Evolutionary conservation across 1,140 invertebrate species (phyloP), one percentile per base, ranked within the genome.

Genomic region (Solenopsis invicta): DNA sequence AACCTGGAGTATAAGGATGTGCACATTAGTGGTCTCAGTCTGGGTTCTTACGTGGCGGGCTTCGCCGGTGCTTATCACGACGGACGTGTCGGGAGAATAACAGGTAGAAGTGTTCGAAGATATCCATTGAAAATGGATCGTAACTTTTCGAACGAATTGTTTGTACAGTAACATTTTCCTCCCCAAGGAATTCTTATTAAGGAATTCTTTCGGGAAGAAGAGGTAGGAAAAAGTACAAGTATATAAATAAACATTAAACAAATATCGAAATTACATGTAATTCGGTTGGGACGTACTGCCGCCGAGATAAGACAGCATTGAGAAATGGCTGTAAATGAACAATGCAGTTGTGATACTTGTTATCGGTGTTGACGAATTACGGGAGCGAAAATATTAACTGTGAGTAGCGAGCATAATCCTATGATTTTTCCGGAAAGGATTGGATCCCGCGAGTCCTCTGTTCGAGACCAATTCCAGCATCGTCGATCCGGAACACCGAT

Each of bases 21-120:
- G 85, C 97, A 98, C 92, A 94, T 98, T 1, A 97, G 98, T 77
- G 98, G 98, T 0, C 98, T 98, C 94, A 98, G 98, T 71, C 94
- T 99, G 16, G 98, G 98, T 0, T 97, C 97, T 0, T 98, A 98
- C 90, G 97, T 98, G 16, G 96, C 97, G 0, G 97, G 98, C 0
- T 97, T 97, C 85, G 96, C 97, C 0, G 98, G 98, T 0, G 89
- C 92, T 21, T 93, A 90, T 74, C 72, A 93, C 10, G 89, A 93
- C 12, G 89, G 94, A 5, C 88, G 91, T 67, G 93, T 97, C 0
- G 96, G 96, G 10, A 95, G 97, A 71, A 97, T 97, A 50, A 96
- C 97, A 61, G 97, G 96, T 94, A 88, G 5, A 56, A n/a, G n/a
- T 18, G 16, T 24, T 48, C 21, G 41, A 69, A 10, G 21, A 45